Conservation (phyloP, 2,113 vertebrate genomes). For the Zeus faber region DNA sequence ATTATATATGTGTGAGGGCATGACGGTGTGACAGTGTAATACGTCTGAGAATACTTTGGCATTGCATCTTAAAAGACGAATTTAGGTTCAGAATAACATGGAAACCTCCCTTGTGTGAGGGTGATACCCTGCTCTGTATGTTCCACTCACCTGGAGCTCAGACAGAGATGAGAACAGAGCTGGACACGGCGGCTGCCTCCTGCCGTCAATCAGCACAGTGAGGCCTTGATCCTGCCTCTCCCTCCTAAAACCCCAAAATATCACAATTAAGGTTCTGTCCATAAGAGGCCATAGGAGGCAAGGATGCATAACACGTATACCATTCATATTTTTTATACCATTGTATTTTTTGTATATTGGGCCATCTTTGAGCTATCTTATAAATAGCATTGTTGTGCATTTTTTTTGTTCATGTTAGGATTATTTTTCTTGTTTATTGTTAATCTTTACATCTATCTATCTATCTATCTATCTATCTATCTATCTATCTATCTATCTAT, state of each 20-base stretch:
- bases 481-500: too few relatives aligned
- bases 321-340: not conserved
- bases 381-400: too few relatives aligned
- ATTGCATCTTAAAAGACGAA: too few relatives aligned
- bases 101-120: slow-evolving; percentile 28
- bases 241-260: slow-evolving; percentile 65
- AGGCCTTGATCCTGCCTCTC: slow-evolving; percentile 77
- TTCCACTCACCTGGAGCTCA: slow-evolving; percentile 78
- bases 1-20: slow-evolving; percentile 29
- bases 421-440: too few relatives aligned
- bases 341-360: not conserved
- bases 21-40: too few relatives aligned
- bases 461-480: too few relatives aligned
- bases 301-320: not conserved
- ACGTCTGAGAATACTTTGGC: too few relatives aligned
- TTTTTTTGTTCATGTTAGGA: too few relatives aligned
- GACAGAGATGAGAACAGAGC: slow-evolving; percentile 74
- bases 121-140: slow-evolving; percentile 56
- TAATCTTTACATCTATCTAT: too few relatives aligned
- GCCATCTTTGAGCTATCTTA: too few relatives aligned
- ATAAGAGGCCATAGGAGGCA: not conserved
- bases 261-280: not conserved
- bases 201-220: slow-evolving; percentile 77
- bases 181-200: slow-evolving; percentile 65
- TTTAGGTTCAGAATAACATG: too few relatives aligned